Base-by-base conservation (phyloP, 1,140 invertebrate genomes). In the Drosophila tsacasi region DNA sequence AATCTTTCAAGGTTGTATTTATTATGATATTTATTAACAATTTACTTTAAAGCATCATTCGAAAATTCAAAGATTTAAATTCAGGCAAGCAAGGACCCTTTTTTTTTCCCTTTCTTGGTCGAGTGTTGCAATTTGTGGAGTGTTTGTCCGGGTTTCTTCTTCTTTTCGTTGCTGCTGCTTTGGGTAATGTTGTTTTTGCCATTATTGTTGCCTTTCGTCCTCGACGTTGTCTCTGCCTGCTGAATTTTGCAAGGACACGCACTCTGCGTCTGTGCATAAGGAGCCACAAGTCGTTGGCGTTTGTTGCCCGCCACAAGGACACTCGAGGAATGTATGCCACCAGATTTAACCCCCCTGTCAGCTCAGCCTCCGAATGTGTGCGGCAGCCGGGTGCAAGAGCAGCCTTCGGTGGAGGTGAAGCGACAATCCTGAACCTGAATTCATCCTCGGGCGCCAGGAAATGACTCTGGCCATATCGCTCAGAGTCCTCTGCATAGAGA, bases 371-470 rank as follows among this genome's bases (percentile, higher is more conserved):
- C 50, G 32, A 81, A 58, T 55, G 47, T 55, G 47, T 49, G 47
- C 54, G 49, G 52, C 52, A 46, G 58, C 46, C 66, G 79, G 63
- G 76, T 68, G 64, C 55, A 42, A 39, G 42, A 46, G 63, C 55
- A 81, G 75, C 81, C 72, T 84, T 84, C 63, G 63, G 39, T 47
- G 21, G 63, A 73, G 76, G 66, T 83, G 75, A 81, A 80, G 73
- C 79, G 42, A 64, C 69, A 65, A 44, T 68, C 77, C 57, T 81
- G 78, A 63, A 85, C 78, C 78, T 74, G 54, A 71, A 64, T 47
- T 68, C 12, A 37, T 13, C 47, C 63, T 35, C 25, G 59, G 76
- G 40, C 37, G 39, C 19, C 59, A 63, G 57, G 30, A 69, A 62
- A 61, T 49, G 23, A 30, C 23, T 37, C 21, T 55, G 15, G 17